Evolutionary conservation across 2,888 invertebrate genomes (phyloP), one percentile per base, ranked within the genome.

Genomic region (Coleophora deauratella): DNA sequence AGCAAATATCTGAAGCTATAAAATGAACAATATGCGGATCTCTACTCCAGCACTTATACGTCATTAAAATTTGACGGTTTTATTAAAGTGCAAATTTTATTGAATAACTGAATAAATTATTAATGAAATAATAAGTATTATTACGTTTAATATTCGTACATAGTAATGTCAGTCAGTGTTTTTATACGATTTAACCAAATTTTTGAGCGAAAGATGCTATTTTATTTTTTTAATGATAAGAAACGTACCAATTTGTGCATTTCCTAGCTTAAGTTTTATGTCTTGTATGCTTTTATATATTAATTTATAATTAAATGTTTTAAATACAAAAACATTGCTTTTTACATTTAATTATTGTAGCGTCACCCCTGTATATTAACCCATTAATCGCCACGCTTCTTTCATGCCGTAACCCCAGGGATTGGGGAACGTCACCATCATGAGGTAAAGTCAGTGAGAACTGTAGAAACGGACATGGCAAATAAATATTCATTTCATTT

Each of bases 231-330:
- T 74, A 72, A 66, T 52, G 50, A 53, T 62, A 60, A 59, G 68
- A 60, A 66, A 76, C 77, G 84, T 84, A 84, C 84, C 84, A 79
- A 82, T 71, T 59, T 47, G 72, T 81, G 84, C 84, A 84, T 84
- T 84, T 82, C 74, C 65, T 80, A 79, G 72, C 66, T 62, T 80
- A 78, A 77, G 78, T 75, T 73, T 72, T 58, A 65, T 64, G 66
- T 74, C 73, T 66, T 78, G 77, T 76, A 79, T 79, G 78, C 79
- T 78, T 81, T 76, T 75, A 76, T 75, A 76, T 75, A 78, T 66
- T 80, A 77, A 81, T 79, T 81, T 81, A 80, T 80, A 80, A 81
- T 59, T 75, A 79, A 80, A 82, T 70, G 73, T 72, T 78, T 76
- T 73, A 65, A 77, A 74, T n/a, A n/a, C n/a, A 59, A 55, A 63